Percentiles rank a stretch among this genome's conserved stretches.
Evolutionary conservation across 1,140 invertebrate species (phyloP).

Genomic region (Eumaeus atala): DNA sequence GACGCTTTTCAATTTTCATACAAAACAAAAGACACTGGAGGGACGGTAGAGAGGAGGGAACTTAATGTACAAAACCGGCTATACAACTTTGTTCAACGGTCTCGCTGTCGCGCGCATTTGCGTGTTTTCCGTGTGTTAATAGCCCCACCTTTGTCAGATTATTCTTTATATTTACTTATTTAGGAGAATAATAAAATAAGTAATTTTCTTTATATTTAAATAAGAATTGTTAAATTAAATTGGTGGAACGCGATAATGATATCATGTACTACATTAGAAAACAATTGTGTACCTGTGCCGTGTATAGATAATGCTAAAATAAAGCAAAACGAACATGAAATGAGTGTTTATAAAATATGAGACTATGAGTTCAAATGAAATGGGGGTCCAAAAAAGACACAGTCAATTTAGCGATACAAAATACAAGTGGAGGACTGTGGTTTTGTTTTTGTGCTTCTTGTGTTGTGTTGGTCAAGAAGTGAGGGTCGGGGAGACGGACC

Average conservation of each 20-base stretch:
- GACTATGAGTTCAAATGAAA: constrained; percentile 50
- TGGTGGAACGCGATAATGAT: background rate
- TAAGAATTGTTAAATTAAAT: no score
- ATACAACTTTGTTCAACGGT: constrained; percentile 69
- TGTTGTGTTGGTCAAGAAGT: constrained; percentile 50
- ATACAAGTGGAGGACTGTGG: constrained; percentile 70
- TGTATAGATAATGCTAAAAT: constrained; percentile 42
- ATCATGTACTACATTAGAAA: constrained; percentile 15
- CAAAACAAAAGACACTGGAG: constrained; percentile 39
- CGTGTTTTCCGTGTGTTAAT: constrained; percentile 44
- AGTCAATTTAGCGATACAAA: constrained; percentile 72
- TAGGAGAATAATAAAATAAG: no score
- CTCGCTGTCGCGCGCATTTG: constrained; percentile 57
- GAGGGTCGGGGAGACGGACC: constrained; percentile 40
- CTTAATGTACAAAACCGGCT: constrained; percentile 58
- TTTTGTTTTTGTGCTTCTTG: constrained; percentile 40
- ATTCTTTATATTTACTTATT: constrained; percentile 23
- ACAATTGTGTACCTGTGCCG: constrained; percentile 37
- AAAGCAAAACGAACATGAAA: constrained; percentile 41
- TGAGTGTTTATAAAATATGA: constrained; percentile 44
- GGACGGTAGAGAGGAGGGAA: constrained; percentile 52
- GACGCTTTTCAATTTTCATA: constrained; percentile 37
- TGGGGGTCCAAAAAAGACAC: constrained; percentile 65
- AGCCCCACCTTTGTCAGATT: constrained; percentile 64
- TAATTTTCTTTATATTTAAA: no score